phyloP scores from a whole-genome alignment of 2,797 vertebrate species.

The Glyptemys insculpta region DNA sequence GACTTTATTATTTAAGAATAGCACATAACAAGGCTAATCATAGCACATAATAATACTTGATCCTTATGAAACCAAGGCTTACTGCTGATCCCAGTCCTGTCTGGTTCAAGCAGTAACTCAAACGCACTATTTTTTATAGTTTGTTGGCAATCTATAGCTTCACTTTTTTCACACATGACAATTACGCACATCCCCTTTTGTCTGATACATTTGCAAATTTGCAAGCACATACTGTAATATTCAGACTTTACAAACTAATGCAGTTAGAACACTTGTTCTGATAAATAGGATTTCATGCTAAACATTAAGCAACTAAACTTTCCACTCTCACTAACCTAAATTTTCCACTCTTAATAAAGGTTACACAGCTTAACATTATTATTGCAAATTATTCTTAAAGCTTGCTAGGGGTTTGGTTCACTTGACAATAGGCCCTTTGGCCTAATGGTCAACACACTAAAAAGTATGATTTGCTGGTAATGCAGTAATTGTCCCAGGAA shows the following conservation, averaged over 20 bases:
- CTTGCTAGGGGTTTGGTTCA: neutral
- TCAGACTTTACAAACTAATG: neutral
- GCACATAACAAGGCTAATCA: neutral
- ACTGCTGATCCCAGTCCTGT: neutral
- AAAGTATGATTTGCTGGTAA: neutral
- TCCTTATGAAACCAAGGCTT: neutral
- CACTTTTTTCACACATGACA: neutral
- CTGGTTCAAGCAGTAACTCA: neutral
- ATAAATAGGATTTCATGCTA: neutral
- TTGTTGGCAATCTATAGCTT: neutral
- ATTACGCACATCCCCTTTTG: neutral
- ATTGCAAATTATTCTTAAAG: neutral
- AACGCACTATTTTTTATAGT: neutral
- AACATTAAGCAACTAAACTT: neutral
- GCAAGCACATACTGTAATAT: neutral
- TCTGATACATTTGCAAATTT: neutral
- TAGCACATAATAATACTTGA: neutral
- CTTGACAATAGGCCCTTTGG: neutral
- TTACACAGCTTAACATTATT: neutral
- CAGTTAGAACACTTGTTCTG: neutral
- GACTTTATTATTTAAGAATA: neutral
- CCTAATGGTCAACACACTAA: neutral
- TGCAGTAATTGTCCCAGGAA: accelerated
- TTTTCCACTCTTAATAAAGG: neutral
- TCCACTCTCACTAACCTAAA: neutral